A percentile compares a stretch with the other conserved stretches of the same genome.
phyloP scores from a whole-genome alignment of 2,888 invertebrate species.

The Drosophila formosana region DNA sequence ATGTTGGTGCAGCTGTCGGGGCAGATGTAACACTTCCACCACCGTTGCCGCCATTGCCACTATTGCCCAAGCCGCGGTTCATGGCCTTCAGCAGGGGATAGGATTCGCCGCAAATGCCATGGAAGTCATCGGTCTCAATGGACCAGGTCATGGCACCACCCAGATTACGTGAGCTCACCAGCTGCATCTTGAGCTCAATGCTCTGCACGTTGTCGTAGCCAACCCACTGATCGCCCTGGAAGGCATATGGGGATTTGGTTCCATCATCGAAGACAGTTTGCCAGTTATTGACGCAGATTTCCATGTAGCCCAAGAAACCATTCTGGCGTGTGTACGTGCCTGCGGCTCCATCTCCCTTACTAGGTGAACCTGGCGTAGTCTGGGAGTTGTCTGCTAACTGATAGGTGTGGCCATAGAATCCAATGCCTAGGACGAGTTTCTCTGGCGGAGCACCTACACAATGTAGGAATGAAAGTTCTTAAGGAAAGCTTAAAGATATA shows the following conservation, averaged over 20 bases:
- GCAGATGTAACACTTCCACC: conserved; percentile 10
- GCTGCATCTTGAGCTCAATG: conserved; percentile 91
- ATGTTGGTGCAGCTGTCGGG: conserved; percentile 14
- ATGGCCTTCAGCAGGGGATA: conserved; percentile 69
- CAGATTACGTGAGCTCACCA: conserved; percentile 91
- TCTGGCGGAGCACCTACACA: conserved; percentile 87
- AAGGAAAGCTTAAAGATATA: neutral
- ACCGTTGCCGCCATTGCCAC: conserved; percentile 5
- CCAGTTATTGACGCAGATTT: conserved; percentile 76
- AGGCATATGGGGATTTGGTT: conserved; percentile 89
- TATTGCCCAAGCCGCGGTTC: conserved; percentile 53
- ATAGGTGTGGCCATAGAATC: conserved; percentile 94
- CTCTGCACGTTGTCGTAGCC: conserved; percentile 95
- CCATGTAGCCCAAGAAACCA: conserved; percentile 68
- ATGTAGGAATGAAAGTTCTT: neutral
- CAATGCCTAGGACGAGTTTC: conserved; percentile 93
- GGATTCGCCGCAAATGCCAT: conserved; percentile 91
- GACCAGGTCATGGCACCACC: conserved; percentile 90
- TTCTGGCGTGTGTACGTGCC: conserved; percentile 54
- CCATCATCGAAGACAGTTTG: conserved; percentile 53
- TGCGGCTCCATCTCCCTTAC: conserved; percentile 52
- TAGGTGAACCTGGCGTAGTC: conserved; percentile 57
- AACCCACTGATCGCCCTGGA: conserved; percentile 94
- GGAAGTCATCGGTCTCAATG: conserved; percentile 96
- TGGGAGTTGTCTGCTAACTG: conserved; percentile 88